Conservation (phyloP, 1,140 invertebrate genomes). For the Philopotamus ludificatus region DNA sequence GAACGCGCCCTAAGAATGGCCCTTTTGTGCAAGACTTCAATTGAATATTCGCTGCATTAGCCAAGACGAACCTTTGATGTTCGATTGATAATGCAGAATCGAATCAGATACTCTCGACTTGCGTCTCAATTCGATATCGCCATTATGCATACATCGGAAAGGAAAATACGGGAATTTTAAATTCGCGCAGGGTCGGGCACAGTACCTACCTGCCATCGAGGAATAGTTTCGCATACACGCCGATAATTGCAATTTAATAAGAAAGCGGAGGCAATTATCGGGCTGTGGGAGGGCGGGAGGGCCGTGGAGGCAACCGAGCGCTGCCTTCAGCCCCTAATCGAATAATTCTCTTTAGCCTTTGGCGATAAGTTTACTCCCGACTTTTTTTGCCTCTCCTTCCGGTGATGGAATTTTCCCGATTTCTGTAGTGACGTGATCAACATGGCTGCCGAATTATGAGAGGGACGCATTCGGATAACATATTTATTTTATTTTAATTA, state of each 20-base stretch:
- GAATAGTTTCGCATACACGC: too few species aligned
- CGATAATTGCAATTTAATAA: too few species aligned
- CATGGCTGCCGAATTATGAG: slow-evolving; percentile 4
- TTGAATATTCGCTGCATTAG: slow-evolving; percentile 27
- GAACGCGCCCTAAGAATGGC: background rate
- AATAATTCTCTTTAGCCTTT: slow-evolving; percentile 40
- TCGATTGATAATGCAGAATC: slow-evolving; percentile 25
- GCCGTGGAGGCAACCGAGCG: slow-evolving; percentile 31
- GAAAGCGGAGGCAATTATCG: background rate
- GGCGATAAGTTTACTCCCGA: slow-evolving; percentile 36
- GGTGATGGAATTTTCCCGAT: slow-evolving; percentile 33
- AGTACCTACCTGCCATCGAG: too few species aligned
- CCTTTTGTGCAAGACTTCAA: slow-evolving; percentile 16
- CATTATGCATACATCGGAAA: slow-evolving; percentile 1
- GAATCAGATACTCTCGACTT: slow-evolving; percentile 29
- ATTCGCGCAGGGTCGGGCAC: too few species aligned
- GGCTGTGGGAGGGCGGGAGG: background rate
- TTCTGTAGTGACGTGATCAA: slow-evolving; percentile 25
- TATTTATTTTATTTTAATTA: too few species aligned
- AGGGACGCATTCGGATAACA: background rate
- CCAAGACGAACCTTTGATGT: slow-evolving; percentile 18
- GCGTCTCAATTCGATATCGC: slow-evolving; percentile 10
- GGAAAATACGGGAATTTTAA: too few species aligned
- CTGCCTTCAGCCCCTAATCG: slow-evolving; percentile 34
- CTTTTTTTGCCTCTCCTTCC: slow-evolving; percentile 20